Evolutionary conservation across 1,140 invertebrate species (phyloP), one percentile per base, ranked within the genome.

Genomic region (Zaprionus camerounensis): DNA sequence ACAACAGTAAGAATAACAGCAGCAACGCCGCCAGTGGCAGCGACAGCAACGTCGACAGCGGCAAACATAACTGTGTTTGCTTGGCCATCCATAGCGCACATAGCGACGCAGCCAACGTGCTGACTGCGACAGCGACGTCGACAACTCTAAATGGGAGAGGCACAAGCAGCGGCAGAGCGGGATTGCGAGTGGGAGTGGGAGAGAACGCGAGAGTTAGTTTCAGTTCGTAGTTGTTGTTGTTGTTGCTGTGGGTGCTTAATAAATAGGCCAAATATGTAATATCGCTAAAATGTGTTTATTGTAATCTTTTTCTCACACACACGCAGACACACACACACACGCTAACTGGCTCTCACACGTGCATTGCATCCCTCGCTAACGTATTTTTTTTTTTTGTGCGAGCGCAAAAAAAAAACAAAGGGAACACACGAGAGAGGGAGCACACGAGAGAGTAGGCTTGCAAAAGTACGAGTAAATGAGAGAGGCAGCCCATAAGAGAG

Each of bases 211-310:
- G 69, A 46, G 62, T 65, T 41, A 41, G 46, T 64, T 59, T 24
- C 26, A 46, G 20, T 68, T 62, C 7, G 28, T 31, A 31, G 49
- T 62, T 70, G 55, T 61, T 70, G 20, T 20, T 20, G 73, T 61
- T 78, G 67, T 22, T 73, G 58, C 70, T 58, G 59, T 38, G 63
- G 65, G 67, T 80, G 65, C 67, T 88, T 88, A 90, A 90, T 90
- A 90, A 90, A 90, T 90, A 90, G 85, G 85, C 81, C 85, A 90
- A 90, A 90, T 90, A 90, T 90, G 85, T 88, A 88, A 88, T 88
- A 88, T 88, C 80, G 84, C 84, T 90, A 90, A 90, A 88, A 88
- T 88, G 84, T 88, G 81, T 84, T 88, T 88, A 88, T 90, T 88
- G 84, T 88, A 88, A 88, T 88, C 84, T 87, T 88, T 86, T 83